These are phyloP conservation scores for Heliconius cydno DNA, from an alignment of 2,888 invertebrate genomes.

Conservation along the genomic window DNA sequence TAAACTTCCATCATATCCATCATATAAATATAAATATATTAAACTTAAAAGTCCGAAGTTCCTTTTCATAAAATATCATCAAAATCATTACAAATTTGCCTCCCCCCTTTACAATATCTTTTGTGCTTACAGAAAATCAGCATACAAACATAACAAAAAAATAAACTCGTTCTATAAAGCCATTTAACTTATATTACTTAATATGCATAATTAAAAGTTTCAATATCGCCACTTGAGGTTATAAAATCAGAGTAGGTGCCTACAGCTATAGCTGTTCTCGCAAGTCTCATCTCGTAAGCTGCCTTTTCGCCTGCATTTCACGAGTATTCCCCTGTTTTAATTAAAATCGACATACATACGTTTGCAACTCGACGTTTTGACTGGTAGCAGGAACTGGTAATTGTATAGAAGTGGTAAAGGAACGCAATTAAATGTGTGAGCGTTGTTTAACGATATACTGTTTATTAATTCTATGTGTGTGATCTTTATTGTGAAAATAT, in stretches of 20 bases:
- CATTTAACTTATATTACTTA: slow-evolving; percentile 13
- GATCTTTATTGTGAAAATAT: background rate
- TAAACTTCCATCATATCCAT: no score
- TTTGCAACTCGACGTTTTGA: slow-evolving; percentile 49
- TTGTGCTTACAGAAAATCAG: background rate
- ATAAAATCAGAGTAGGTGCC: slow-evolving; percentile 10
- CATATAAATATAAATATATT: no score
- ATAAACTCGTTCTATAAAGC: background rate
- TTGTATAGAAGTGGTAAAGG: slow-evolving; percentile 14
- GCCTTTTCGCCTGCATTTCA: slow-evolving; percentile 34
- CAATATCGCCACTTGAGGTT: slow-evolving; percentile 12
- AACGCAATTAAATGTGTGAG: background rate
- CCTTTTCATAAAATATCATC: no score
- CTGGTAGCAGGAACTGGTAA: slow-evolving; percentile 26
- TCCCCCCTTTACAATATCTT: background rate
- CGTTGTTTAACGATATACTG: background rate
- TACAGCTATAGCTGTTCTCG: slow-evolving; percentile 9
- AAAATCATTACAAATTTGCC: no score
- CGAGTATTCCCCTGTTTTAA: slow-evolving; percentile 51
- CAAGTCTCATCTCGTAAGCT: slow-evolving; percentile 25
- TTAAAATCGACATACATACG: slow-evolving; percentile 52
- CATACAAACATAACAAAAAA: background rate
- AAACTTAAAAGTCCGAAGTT: no score
- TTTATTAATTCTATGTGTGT: background rate
- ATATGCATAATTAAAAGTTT: slow-evolving; percentile 15